Percentiles rank a stretch among this genome's conserved stretches.
Evolutionary conservation across 2,797 vertebrate species (phyloP).

Genomic region (Sebastes diaconus): DNA sequence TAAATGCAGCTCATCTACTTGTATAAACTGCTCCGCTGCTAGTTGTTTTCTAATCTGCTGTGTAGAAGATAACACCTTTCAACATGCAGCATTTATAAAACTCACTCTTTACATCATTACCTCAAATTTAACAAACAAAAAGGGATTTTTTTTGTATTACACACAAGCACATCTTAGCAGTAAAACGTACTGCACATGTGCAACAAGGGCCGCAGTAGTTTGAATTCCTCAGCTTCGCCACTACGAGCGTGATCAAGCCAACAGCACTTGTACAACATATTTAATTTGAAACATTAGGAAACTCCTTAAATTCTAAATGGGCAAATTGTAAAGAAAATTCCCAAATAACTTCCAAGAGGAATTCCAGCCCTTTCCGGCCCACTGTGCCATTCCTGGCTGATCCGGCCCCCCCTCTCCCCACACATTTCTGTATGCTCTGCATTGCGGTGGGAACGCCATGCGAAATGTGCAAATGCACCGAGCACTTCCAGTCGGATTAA

Average conservation of each 20-base stretch:
- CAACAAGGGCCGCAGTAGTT: conserved; percentile 27
- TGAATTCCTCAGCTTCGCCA: conserved; percentile 29
- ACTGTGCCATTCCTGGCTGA: conserved; percentile 70
- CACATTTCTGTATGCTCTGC: conserved; percentile 65
- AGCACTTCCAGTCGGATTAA: conserved; percentile 79
- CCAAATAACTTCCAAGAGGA: conserved; percentile 69
- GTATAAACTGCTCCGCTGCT: conserved; percentile 14
- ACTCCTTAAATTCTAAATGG: conserved; percentile 35
- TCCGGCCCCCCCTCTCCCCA: conserved; percentile 49
- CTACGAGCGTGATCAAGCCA: background rate
- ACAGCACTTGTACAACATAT: conserved; percentile 13
- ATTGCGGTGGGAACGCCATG: conserved; percentile 77
- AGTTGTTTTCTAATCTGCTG: conserved; percentile 24
- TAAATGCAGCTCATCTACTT: conserved; percentile 36
- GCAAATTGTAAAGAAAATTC: conserved; percentile 68
- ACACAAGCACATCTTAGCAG: background rate
- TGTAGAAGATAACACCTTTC: background rate
- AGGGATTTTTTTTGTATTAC: background rate
- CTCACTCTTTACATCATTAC: background rate
- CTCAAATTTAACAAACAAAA: background rate
- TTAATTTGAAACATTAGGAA: conserved; percentile 28
- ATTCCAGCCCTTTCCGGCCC: conserved; percentile 72
- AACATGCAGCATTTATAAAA: conserved; percentile 16
- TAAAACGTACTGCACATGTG: conserved; percentile 9
- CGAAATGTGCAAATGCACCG: conserved; percentile 76